phyloP scores from a whole-genome alignment of 2,113 vertebrate species.

The Pampusana beccarii region DNA sequence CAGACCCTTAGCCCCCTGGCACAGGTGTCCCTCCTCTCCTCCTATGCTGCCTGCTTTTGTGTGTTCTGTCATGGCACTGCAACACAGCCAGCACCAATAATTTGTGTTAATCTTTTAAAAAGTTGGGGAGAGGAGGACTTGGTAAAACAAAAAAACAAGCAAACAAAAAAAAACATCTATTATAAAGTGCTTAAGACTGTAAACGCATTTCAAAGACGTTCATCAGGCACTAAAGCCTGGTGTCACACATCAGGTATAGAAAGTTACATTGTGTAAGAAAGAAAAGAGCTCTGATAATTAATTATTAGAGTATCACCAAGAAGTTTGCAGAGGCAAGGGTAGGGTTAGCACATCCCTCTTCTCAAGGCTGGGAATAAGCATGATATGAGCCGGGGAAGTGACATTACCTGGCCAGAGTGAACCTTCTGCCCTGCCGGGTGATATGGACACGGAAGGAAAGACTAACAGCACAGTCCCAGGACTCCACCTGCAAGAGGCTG shows the following conservation, averaged over 20 bases:
- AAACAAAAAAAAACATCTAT: background rate
- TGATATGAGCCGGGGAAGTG: background rate
- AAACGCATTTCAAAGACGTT: background rate
- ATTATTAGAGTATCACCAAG: background rate
- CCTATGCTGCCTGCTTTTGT: background rate
- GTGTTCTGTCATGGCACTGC: background rate
- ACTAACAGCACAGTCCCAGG: rapidly evolving
- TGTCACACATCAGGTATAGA: background rate
- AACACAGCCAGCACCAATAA: background rate
- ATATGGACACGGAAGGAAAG: background rate
- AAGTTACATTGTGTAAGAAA: background rate
- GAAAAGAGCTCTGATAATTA: background rate
- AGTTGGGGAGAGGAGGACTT: background rate
- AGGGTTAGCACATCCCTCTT: background rate
- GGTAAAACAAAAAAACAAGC: background rate
- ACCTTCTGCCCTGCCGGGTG: background rate
- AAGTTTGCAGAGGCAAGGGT: background rate
- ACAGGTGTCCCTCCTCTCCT: background rate
- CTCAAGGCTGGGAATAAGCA: background rate
- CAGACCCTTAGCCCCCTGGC: background rate
- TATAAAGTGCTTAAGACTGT: background rate
- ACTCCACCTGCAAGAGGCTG: background rate
- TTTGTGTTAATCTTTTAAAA: background rate
- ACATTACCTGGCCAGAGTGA: background rate
- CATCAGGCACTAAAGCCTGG: background rate